Conservation (phyloP, 2,888 invertebrate genomes). For the Spisula solida region DNA sequence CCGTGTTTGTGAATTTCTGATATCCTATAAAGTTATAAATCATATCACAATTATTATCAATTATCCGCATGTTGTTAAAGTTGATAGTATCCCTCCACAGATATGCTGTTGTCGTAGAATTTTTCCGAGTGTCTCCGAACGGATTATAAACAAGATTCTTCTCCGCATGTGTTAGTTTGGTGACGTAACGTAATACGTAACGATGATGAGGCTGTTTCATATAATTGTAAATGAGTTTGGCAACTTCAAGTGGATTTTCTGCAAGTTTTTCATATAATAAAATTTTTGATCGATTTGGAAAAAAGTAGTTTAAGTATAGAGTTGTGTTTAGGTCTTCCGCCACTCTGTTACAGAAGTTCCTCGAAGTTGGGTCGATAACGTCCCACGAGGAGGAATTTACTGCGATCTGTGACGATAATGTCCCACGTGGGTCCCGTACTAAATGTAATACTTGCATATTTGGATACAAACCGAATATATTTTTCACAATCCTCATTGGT, state of each 20-base stretch:
- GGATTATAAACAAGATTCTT: neutral
- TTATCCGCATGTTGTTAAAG: slow-evolving; percentile 36
- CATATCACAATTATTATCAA: slow-evolving; percentile 55
- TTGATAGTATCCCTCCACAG: slow-evolving; percentile 57
- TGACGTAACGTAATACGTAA: slow-evolving; percentile 46
- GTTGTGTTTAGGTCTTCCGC: slow-evolving; percentile 54
- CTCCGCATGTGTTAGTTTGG: slow-evolving; percentile 58
- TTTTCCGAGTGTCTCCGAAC: slow-evolving; percentile 52
- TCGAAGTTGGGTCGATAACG: slow-evolving; percentile 39
- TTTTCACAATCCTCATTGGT: slow-evolving; percentile 56
- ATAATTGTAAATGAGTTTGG: slow-evolving; percentile 53
- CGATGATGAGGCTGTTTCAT: slow-evolving; percentile 36
- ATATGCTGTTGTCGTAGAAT: slow-evolving; percentile 65
- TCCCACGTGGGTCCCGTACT: slow-evolving; percentile 64
- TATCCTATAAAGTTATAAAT: slow-evolving; percentile 63
- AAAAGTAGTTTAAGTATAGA: slow-evolving; percentile 32
- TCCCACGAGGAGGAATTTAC: slow-evolving; percentile 50
- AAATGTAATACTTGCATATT: slow-evolving; percentile 66
- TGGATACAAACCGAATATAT: slow-evolving; percentile 52
- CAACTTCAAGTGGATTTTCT: slow-evolving; percentile 55
- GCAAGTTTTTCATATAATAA: slow-evolving; percentile 64
- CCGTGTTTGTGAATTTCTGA: slow-evolving; percentile 28
- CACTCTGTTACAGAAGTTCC: slow-evolving; percentile 48
- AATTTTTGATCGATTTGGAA: slow-evolving; percentile 50
- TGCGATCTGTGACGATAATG: slow-evolving; percentile 58